phyloP scores from a whole-genome alignment of 2,888 invertebrate species.

The Sminthurides aquaticus region DNA sequence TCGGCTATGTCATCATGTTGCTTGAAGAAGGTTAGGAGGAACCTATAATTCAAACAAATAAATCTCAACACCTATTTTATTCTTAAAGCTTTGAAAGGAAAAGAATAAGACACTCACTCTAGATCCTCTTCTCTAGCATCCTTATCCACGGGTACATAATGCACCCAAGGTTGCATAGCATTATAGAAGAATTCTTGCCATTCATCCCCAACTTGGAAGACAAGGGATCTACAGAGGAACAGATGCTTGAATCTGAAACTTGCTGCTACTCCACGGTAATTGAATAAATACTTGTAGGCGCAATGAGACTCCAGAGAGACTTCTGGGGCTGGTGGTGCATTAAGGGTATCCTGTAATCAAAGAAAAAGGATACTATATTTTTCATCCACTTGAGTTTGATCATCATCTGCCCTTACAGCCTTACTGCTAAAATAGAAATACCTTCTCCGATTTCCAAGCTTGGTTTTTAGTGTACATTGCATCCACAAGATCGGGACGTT shows the following conservation, averaged over 20 bases:
- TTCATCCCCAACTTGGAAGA: slow-evolving; percentile 88
- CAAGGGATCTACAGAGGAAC: slow-evolving; percentile 82
- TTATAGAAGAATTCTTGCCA: slow-evolving; percentile 95
- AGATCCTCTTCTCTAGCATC: slow-evolving; percentile 61
- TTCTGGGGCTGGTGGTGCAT: slow-evolving; percentile 74
- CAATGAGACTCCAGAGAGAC: slow-evolving; percentile 87
- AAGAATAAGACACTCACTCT: slow-evolving; percentile 48
- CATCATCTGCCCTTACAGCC: no score
- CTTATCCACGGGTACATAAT: slow-evolving; percentile 79
- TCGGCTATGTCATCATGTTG: slow-evolving; percentile 65
- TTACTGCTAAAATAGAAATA: slow-evolving; percentile 47
- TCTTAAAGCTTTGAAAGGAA: not conserved
- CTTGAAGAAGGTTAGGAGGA: slow-evolving; percentile 64
- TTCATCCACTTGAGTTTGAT: not conserved
- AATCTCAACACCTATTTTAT: not conserved
- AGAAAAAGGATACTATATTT: slow-evolving; percentile 13
- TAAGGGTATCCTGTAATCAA: slow-evolving; percentile 68
- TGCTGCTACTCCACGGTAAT: slow-evolving; percentile 93
- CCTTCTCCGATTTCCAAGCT: slow-evolving; percentile 89
- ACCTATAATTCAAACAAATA: slow-evolving; percentile 31
- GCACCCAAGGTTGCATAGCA: slow-evolving; percentile 85
- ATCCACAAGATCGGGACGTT: slow-evolving; percentile 68
- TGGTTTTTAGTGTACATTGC: slow-evolving; percentile 97
- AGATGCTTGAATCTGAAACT: slow-evolving; percentile 95
- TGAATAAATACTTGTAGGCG: slow-evolving; percentile 81